These are phyloP conservation scores for Upupa epops DNA, from an alignment of 2,113 vertebrate genomes.

Conservation along the genomic window DNA sequence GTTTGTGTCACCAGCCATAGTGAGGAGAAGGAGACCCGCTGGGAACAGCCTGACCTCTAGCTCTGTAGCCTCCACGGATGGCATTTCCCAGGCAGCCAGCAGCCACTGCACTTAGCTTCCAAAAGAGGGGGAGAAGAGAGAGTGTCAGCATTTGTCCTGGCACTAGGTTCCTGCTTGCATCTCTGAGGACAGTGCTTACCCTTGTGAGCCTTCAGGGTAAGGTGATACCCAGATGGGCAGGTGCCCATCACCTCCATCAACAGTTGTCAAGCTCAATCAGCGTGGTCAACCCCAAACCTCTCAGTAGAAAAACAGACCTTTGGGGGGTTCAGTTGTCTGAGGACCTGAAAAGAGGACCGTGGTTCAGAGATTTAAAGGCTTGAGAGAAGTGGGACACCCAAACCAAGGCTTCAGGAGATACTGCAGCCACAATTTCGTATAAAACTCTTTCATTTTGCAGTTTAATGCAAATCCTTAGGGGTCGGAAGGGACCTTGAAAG, in stretches of 20 bases:
- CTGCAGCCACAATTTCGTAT: not conserved
- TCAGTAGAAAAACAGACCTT: not conserved
- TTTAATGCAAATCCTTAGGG: too few species aligned
- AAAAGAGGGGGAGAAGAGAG: not conserved
- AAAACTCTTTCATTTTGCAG: not conserved
- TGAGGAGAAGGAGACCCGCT: accelerated
- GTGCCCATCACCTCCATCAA: not conserved
- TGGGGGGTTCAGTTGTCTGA: not conserved
- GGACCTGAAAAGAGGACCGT: not conserved
- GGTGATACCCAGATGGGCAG: not conserved
- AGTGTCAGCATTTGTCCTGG: not conserved
- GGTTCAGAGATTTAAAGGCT: not conserved
- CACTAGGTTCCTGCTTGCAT: not conserved
- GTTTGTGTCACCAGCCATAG: not conserved
- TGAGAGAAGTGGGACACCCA: not conserved
- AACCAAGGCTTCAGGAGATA: not conserved
- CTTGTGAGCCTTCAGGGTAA: not conserved
- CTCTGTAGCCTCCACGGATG: not conserved
- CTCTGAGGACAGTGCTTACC: not conserved
- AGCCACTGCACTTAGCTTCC: not conserved
- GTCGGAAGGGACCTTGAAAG: too few species aligned
- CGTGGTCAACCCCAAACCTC: not conserved
- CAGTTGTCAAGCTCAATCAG: not conserved
- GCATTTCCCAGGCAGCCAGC: not conserved
- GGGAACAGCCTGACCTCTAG: not conserved